These are phyloP conservation scores for Sarcophaga bullata DNA, from an alignment of 1,140 invertebrate species.

Conservation along the genomic window DNA sequence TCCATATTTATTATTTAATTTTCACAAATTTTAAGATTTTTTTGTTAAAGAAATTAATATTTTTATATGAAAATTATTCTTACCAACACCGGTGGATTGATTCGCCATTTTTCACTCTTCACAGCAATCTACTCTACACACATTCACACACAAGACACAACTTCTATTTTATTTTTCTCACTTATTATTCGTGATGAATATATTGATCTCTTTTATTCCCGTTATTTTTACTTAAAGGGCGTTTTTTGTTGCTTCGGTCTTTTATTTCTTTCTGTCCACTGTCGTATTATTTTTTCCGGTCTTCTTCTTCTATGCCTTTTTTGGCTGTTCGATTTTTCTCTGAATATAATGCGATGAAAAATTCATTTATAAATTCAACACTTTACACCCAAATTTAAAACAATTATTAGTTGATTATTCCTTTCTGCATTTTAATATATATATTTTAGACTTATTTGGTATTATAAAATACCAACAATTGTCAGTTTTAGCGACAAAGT, in stretches of 20 bases:
- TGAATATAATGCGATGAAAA: background rate
- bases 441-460: background rate
- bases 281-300: conserved; percentile 17
- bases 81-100: conserved; percentile 66
- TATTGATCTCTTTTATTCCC: conserved; percentile 8
- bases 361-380: background rate
- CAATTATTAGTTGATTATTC: background rate
- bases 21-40: background rate
- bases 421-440: background rate
- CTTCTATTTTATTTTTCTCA: conserved; percentile 33
- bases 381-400: background rate
- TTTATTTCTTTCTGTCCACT: background rate
- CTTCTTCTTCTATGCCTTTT: conserved; percentile 5
- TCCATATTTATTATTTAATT: background rate
- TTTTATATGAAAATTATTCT: conserved; percentile 53
- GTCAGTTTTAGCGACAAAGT: background rate
- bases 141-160: conserved; percentile 22
- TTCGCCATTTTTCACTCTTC: conserved; percentile 61
- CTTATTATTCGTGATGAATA: conserved; percentile 12
- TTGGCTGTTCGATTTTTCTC: conserved; percentile 20
- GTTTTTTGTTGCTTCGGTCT: conserved; percentile 1
- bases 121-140: conserved; percentile 32
- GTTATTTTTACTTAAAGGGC: conserved; percentile 10
- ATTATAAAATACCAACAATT: background rate
- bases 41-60: background rate